A percentile compares a stretch with the other conserved stretches of the same genome.
phyloP scores from a whole-genome alignment of 2,797 vertebrate genomes.

The Hypotaenidia okinawae region DNA sequence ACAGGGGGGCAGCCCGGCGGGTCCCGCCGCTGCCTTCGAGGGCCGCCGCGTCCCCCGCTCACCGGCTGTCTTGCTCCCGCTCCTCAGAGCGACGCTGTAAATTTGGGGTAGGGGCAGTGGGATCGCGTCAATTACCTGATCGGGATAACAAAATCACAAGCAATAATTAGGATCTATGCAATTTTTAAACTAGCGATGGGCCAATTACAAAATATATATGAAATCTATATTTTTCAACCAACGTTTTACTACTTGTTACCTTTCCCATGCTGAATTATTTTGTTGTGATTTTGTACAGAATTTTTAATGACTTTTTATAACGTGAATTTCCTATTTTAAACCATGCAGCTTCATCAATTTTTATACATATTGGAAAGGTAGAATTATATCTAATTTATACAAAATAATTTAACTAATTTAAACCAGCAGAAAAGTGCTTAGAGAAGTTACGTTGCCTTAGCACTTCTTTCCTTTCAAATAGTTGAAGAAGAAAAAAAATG shows the following conservation, averaged over 20 bases:
- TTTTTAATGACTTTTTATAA: conserved; percentile 92
- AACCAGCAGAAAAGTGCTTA: conserved; percentile 89
- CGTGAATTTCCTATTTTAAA: conserved; percentile 88
- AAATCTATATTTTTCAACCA: conserved; percentile 93
- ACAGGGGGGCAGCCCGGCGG: conserved; percentile 71
- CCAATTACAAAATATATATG: conserved; percentile 89
- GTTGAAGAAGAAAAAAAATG: conserved; percentile 73
- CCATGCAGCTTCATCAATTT: conserved; percentile 89
- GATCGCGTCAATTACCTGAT: conserved; percentile 82
- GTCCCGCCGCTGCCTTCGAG: conserved; percentile 80
- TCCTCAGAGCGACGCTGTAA: conserved; percentile 72
- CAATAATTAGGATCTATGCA: conserved; percentile 98
- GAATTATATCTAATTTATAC: conserved; percentile 90
- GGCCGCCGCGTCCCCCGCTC: conserved; percentile 75
- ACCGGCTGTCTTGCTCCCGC: conserved; percentile 77
- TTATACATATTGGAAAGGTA: conserved; percentile 86
- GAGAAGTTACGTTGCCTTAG: conserved; percentile 89
- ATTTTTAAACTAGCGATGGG: conserved; percentile 90
- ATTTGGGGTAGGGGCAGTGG: conserved; percentile 23
- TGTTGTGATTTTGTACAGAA: conserved; percentile 94
- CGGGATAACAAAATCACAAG: conserved; percentile 86
- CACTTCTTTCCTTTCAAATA: conserved; percentile 85
- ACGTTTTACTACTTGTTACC: conserved; percentile 89
- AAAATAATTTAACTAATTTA: conserved; percentile 86
- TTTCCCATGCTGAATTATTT: conserved; percentile 92